Base-by-base conservation (phyloP, 2,797 vertebrate genomes). In the Acridotheres tristis region DNA sequence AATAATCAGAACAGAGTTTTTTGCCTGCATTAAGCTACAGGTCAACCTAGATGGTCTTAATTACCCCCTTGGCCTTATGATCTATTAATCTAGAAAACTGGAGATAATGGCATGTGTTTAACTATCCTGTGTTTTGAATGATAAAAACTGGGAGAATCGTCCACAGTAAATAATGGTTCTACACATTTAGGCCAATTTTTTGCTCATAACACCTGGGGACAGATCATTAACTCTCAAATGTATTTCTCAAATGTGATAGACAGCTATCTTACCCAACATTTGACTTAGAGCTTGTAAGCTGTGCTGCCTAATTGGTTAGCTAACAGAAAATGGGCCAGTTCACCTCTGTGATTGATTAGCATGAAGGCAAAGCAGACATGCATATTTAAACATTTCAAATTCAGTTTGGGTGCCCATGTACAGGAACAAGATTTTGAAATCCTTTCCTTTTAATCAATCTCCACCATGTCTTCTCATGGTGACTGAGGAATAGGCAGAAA, bases 341-440 rank as follows among this genome's bases (percentile, higher is more conserved):
- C 74, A 73, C 26, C 18, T 76, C 79, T 55, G 29, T 82, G 91
- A 93, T 25, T 76, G 92, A 96, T 94, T 89, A 93, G 83, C 91
- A 94, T 51, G 45, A 91, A 94, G 77, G 83, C 42, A 92, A 91
- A 91, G 55, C 89, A 86, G 92, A 88, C 88, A 93, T 62, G 76
- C 67, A 76, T 63, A 91, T 89, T 90, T 85, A 86, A 96, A 94
- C 77, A 85, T 69, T 85, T 73, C 82, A 88, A 73, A 81, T 86
- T 76, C 85, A 57, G 45, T 90, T 85, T 3, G 4, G 76, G 53
- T 26, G 69, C 72, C 66, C 74, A 61, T 12, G 34, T 65, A 45
- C 40, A 79, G 4, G 3, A 42, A 42, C 42, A 42, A 42, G 91
- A 66, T 71, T 91, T 88, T 67, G 32, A 92, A 93, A 92, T 82